These are phyloP conservation scores for Globia sparganii DNA, from an alignment of 2,888 invertebrate species.

Conservation along the genomic window DNA sequence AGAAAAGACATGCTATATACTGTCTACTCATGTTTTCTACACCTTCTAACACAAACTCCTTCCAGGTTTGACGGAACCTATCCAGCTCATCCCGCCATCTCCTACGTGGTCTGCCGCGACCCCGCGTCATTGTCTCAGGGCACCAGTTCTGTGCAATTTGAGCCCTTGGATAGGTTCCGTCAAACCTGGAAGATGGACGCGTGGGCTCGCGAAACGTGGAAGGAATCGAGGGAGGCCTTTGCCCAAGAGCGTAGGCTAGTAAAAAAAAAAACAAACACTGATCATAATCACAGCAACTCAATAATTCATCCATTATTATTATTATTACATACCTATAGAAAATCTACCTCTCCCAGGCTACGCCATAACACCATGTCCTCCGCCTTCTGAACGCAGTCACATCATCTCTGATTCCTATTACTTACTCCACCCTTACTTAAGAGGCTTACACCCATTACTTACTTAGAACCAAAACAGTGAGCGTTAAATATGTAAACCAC, in stretches of 20 bases:
- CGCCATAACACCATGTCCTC: not conserved
- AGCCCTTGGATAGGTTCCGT: too few relatives aligned
- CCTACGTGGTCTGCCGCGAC: too few relatives aligned
- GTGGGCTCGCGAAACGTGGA: too few relatives aligned
- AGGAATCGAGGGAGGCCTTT: too few relatives aligned
- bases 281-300: not conserved
- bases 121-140: too few relatives aligned
- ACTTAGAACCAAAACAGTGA: constrained; percentile 75
- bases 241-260: too few relatives aligned
- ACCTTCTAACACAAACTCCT: not conserved
- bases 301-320: not conserved
- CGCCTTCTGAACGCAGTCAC: not conserved
- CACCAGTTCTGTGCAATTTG: too few relatives aligned
- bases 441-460: constrained; percentile 78
- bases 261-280: not conserved
- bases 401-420: constrained; percentile 33
- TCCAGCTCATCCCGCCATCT: too few relatives aligned
- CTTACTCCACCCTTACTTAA: constrained; percentile 61
- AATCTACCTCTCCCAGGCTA: not conserved
- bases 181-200: too few relatives aligned
- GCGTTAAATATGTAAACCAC: constrained; percentile 78
- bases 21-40: not conserved
- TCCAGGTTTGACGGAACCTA: too few relatives aligned
- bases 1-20: too few relatives aligned
- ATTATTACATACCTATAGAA: not conserved